These are phyloP conservation scores for Rhingia campestris DNA, from an alignment of 2,888 invertebrate species.

Conservation along the genomic window DNA sequence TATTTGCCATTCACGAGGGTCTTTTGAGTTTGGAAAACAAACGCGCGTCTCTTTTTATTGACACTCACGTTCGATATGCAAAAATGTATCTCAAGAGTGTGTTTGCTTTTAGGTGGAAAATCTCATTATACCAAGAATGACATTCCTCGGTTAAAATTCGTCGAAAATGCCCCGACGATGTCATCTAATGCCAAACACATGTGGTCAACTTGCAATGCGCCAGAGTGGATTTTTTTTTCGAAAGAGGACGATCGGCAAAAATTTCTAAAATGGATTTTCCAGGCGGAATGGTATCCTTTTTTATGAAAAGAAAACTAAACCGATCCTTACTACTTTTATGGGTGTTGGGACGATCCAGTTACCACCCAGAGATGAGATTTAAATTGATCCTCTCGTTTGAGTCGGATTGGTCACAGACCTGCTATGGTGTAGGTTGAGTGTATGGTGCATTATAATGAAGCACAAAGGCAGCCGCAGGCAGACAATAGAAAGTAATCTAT, in stretches of 20 bases:
- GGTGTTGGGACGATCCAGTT: slow-evolving; percentile 50
- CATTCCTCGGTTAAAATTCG: slow-evolving; percentile 30
- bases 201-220: slow-evolving; percentile 39
- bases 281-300: slow-evolving; percentile 34
- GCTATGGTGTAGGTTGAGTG: slow-evolving; percentile 54
- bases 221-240: slow-evolving; percentile 14
- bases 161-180: slow-evolving; percentile 25
- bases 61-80: slow-evolving; percentile 31
- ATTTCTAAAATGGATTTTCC: slow-evolving; percentile 62
- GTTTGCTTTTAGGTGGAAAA: slow-evolving; percentile 17
- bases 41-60: slow-evolving; percentile 20
- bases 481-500: slow-evolving; percentile 55
- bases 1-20: slow-evolving; percentile 55
- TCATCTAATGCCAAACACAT: slow-evolving; percentile 55
- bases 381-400: slow-evolving; percentile 33
- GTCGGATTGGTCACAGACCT: slow-evolving; percentile 66
- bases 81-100: slow-evolving; percentile 11
- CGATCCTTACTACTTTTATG: background rate
- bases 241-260: background rate
- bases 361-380: slow-evolving; percentile 69
- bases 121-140: slow-evolving; percentile 4
- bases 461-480: slow-evolving; percentile 59
- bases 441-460: background rate
- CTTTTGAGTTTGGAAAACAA: background rate
- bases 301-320: too few relatives aligned